Conservation (phyloP, 2,797 vertebrate species). For the Sebastes diploproa region DNA sequence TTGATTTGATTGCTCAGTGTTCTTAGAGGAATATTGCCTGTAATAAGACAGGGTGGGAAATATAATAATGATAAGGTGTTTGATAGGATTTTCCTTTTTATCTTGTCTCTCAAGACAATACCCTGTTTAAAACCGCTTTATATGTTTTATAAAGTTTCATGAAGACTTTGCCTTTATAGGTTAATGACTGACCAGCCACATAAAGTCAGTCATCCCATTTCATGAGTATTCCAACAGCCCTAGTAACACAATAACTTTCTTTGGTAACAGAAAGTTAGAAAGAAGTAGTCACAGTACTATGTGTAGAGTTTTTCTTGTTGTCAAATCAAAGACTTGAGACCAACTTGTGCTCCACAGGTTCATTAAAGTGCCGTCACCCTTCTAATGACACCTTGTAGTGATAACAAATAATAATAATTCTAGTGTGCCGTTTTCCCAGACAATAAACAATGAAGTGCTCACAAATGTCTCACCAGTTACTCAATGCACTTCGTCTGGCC, state of each 20-base stretch:
- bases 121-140: neutral
- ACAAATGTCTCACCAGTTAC: neutral
- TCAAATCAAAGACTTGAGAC: neutral
- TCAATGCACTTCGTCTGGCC: neutral
- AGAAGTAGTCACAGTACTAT: neutral
- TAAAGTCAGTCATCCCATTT: neutral
- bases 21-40: neutral
- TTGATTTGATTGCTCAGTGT: neutral
- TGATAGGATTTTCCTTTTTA: neutral
- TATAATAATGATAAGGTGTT: neutral
- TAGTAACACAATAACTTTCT: slow-evolving; percentile 18
- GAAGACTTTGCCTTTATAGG: neutral
- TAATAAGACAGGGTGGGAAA: neutral
- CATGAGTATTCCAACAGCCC: neutral
- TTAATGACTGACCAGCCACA: slow-evolving; percentile 35
- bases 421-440: neutral
- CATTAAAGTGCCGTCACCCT: neutral
- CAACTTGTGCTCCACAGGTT: neutral
- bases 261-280: neutral
- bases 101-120: neutral
- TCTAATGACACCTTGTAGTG: neutral
- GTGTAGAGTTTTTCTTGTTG: neutral
- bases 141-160: slow-evolving; percentile 9
- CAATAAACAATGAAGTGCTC: neutral
- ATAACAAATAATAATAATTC: neutral